Conservation (phyloP, 2,113 vertebrate genomes). For the Odocoileus hemionus region DNA sequence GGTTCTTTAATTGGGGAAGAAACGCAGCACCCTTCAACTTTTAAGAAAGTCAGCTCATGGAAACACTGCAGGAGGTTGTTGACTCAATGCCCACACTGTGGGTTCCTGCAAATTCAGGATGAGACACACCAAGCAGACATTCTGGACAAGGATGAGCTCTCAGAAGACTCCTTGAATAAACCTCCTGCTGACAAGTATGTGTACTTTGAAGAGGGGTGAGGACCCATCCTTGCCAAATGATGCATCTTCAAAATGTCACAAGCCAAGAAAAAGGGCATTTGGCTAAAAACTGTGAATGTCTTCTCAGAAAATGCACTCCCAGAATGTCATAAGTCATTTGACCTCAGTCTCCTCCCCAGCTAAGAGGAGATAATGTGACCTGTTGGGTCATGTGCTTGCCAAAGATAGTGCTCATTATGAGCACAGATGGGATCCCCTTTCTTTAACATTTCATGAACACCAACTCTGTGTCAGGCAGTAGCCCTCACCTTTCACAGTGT, state of each 20-base stretch:
- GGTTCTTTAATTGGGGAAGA: neutral
- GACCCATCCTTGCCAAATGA: neutral
- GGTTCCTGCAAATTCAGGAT: neutral
- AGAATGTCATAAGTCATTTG: constrained; percentile 12
- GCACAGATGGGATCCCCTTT: neutral
- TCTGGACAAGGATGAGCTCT: neutral
- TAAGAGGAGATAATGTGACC: neutral
- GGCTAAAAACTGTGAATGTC: neutral
- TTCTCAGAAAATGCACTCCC: constrained; percentile 1
- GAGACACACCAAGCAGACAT: neutral
- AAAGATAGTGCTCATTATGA: neutral
- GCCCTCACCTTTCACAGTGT: neutral
- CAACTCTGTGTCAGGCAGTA: neutral
- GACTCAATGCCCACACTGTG: neutral
- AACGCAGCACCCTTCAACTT: neutral
- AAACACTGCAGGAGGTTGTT: neutral
- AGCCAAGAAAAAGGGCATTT: constrained; percentile 6
- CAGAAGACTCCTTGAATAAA: constrained; percentile 15
- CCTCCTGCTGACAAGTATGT: neutral
- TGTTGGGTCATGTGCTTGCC: neutral
- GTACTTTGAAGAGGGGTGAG: neutral
- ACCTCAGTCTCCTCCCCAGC: neutral
- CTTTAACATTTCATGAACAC: constrained; percentile 36
- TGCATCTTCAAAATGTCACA: constrained; percentile 43
- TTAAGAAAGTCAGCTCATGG: constrained; percentile 24